Evolutionary conservation across 2,113 vertebrate species (phyloP), one percentile per base, ranked within the genome.

Genomic region (Strigops habroptila): DNA sequence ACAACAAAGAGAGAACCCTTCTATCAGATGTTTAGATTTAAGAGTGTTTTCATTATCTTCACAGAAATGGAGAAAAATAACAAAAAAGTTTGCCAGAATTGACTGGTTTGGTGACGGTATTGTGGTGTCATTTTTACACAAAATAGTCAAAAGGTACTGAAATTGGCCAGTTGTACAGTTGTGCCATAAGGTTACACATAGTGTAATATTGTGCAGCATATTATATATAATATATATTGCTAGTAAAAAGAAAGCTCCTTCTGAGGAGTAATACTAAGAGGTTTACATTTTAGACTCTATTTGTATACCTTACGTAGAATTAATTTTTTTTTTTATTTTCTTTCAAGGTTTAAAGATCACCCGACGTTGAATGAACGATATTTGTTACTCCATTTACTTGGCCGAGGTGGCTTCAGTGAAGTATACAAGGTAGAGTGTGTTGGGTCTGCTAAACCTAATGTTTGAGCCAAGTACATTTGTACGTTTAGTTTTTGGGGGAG

Each of bases 401-500:
- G 99, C 88, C 98, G 99, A 98, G 99, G 99, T 88, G 99, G 99
- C 94, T 99, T 99, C 97, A 99, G 99, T 98, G 99, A 99, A 98
- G 99, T 99, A 74, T 99, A 99, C 97, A 99, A 99, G 99, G 99
- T 99, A 98, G 80, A 63, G 65, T 92, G 67, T 59, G 43, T 90
- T 96, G 55, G 51, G 39, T 91, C 63, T 94, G n/a, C 89, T 94
- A 33, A 88, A 86, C 46, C 8, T 81, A 9, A 43, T 48, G 48
- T 91, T 91, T 88, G 46, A 88, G 24, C 16, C 4, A 3, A 15
- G 17, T 60, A 60, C 9, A 9, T 31, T 68, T 82, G 15, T 93
- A 22, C 7, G 5, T 83, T 63, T 63, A 35, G 63, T 64, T 24
- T 51, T 39, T 0, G 1, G 18, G 15, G 9, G 4, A 9, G 11